These are phyloP conservation scores for Corticium candelabrum DNA, from an alignment of 37 sponge, comb jelly and placozoan species.

Conservation along the genomic window DNA sequence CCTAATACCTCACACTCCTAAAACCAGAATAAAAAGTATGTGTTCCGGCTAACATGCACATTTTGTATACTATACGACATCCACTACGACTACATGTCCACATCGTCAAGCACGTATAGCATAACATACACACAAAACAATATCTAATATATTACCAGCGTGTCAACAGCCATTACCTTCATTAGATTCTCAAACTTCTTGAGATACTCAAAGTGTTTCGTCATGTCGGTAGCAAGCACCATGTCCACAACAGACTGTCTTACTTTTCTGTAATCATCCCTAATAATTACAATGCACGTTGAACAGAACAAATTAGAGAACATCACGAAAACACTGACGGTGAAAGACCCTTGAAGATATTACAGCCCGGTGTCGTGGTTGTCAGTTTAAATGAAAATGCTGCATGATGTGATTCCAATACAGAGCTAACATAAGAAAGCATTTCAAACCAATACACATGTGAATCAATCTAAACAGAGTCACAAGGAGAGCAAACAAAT, in stretches of 20 bases:
- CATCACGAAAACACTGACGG: not conserved
- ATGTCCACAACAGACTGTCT: slow-evolving; percentile 64
- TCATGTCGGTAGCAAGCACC: slow-evolving; percentile 91
- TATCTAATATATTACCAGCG: too few relatives aligned
- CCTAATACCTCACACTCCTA: too few relatives aligned
- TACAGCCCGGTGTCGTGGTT: not conserved
- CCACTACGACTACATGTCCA: too few relatives aligned
- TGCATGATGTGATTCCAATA: not conserved
- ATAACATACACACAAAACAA: too few relatives aligned
- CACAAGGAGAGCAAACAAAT: too few relatives aligned
- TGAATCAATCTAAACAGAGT: too few relatives aligned
- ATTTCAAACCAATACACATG: too few relatives aligned
- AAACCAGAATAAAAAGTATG: too few relatives aligned
- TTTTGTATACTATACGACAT: too few relatives aligned
- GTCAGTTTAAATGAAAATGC: not conserved
- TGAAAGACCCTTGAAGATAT: not conserved
- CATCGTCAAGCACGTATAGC: too few relatives aligned
- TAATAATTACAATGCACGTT: not conserved
- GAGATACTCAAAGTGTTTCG: slow-evolving; percentile 83
- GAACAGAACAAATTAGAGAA: not conserved
- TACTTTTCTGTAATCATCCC: slow-evolving; percentile 45
- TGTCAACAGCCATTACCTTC: not conserved
- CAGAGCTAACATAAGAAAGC: too few relatives aligned
- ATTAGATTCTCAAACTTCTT: slow-evolving; percentile 52
- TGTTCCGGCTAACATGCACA: too few relatives aligned